Evolutionary conservation across 2,888 invertebrate species (phyloP).

Genomic region (Catocala sponsa): DNA sequence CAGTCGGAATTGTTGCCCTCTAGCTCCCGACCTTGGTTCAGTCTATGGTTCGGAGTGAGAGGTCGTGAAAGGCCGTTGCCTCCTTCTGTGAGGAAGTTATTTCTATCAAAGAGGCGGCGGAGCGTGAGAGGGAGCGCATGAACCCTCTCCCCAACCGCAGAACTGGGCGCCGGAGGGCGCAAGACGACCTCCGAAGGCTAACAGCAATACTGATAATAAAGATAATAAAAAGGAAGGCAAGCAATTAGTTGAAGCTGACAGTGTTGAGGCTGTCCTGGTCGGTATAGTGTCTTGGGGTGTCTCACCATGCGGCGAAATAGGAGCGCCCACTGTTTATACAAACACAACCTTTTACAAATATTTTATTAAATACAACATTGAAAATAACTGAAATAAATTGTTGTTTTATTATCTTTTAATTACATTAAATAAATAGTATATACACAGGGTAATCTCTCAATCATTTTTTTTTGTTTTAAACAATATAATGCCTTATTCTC

Average conservation of each 20-base stretch:
- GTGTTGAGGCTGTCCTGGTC: slow-evolving; percentile 57
- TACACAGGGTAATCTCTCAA: neutral
- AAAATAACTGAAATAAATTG: slow-evolving; percentile 43
- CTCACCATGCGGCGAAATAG: slow-evolving; percentile 82
- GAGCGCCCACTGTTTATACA: slow-evolving; percentile 86
- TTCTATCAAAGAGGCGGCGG: too few relatives aligned
- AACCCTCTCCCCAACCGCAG: too few relatives aligned
- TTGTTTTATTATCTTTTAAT: slow-evolving; percentile 31
- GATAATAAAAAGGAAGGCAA: slow-evolving; percentile 13
- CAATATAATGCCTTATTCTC: too few relatives aligned
- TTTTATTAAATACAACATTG: slow-evolving; percentile 71
- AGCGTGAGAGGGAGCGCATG: too few relatives aligned
- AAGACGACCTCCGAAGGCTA: too few relatives aligned
- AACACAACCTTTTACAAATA: slow-evolving; percentile 81
- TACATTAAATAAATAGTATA: slow-evolving; percentile 11
- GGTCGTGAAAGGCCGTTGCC: too few relatives aligned
- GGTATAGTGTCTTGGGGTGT: slow-evolving; percentile 88
- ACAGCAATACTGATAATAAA: slow-evolving; percentile 7
- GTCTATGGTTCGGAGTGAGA: too few relatives aligned
- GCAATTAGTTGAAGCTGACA: neutral
- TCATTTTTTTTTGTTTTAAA: too few relatives aligned
- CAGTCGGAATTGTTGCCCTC: too few relatives aligned
- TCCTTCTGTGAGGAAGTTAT: too few relatives aligned
- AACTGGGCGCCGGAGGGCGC: too few relatives aligned
- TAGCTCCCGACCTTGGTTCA: too few relatives aligned